Base-by-base conservation (phyloP, 2,888 invertebrate species). In the Drosophila monieri region DNA sequence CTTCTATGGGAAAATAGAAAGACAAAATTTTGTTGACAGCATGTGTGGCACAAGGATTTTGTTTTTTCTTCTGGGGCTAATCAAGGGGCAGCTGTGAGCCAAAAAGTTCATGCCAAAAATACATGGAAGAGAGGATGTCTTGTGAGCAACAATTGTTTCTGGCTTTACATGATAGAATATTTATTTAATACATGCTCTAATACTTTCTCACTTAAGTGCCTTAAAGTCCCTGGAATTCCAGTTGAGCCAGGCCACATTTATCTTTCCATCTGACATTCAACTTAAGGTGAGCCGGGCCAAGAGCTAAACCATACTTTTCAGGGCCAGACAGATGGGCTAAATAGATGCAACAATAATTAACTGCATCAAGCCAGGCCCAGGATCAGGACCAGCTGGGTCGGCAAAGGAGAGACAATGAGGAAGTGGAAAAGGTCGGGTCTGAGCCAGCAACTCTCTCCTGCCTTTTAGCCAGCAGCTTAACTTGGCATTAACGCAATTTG, bases 401-500 rank as follows among this genome's bases (percentile, higher is more conserved):
- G 39, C 6, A 6, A 25, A 30, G 23, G 8, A 21, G 43, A 43
- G 9, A n/a, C 3, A 10, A 39, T 21, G 12, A 35, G 49, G 56
- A 25, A 23, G 52, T 39, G 46, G 18, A 61, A 14, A 60, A 51
- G 51, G 51, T 47, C 51, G 49, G 21, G 23, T 5, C 9, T 21
- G 21, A 23, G 51, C n/a, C 35, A 21, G 41, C 10, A 18, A 6
- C 25, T 8, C 55, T 18, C 27, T 32, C 15, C 18, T 46, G n/a
- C 61, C 43, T 12, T 60, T 52, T 76, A 62, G 65, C 75, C 73
- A 49, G 64, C 80, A 78, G 80, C 85, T 84, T 80, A 77, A 62
- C 73, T 72, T 77, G 77, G 85, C 85, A 85, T 84, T 85, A 84
- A 77, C 76, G 77, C 84, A 78, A 80, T 84, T 85, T 85, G 84